phyloP scores from a whole-genome alignment of 2,113 vertebrate genomes.

The Sceloporus tristichus region DNA sequence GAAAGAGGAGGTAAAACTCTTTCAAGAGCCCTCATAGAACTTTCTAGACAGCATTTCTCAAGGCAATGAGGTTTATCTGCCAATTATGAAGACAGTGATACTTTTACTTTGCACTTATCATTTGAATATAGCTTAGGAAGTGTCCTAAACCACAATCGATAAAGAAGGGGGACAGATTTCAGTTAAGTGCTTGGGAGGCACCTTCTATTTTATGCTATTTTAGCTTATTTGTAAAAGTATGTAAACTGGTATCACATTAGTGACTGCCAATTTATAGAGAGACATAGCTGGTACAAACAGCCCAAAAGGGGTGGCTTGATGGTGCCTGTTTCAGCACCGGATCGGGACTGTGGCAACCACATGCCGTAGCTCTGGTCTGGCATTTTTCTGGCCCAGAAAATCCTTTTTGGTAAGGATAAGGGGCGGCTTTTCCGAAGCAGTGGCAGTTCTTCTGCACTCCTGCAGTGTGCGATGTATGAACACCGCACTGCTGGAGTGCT shows the following conservation, averaged over 20 bases:
- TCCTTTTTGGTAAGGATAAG: no score
- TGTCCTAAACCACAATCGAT: neutral
- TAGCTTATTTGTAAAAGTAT: neutral
- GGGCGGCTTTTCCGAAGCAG: no score
- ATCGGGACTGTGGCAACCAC: no score
- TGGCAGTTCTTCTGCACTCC: no score
- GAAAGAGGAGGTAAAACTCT: slow-evolving; percentile 9
- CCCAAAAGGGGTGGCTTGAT: no score
- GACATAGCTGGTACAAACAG: no score
- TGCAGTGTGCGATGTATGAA: no score
- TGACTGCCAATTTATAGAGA: no score
- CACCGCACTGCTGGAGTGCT: no score
- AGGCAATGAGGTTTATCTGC: neutral
- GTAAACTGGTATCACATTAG: neutral
- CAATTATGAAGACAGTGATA: neutral
- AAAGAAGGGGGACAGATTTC: neutral
- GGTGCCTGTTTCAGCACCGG: no score
- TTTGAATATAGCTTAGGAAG: neutral
- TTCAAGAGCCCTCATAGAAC: neutral
- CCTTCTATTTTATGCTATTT: neutral
- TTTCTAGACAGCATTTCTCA: slow-evolving; percentile 8
- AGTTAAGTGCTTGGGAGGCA: neutral
- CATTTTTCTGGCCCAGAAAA: no score
- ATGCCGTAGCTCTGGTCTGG: no score
- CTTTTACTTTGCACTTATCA: neutral